Evolutionary conservation across 2,113 vertebrate species (phyloP), one percentile per base, ranked within the genome.

Genomic region (Proteles cristata): DNA sequence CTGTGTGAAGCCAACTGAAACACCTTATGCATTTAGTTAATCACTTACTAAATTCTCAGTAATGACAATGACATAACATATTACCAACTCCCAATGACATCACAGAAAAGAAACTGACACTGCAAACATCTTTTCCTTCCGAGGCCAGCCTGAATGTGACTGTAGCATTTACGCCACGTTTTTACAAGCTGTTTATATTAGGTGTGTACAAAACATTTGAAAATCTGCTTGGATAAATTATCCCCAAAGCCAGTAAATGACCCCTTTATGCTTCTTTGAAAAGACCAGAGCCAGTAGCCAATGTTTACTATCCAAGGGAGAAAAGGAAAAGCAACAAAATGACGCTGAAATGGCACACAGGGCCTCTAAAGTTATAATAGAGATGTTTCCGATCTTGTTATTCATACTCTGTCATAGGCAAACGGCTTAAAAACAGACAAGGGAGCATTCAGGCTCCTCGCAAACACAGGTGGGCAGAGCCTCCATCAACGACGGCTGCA

Each of bases 361-460:
- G 69, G 48, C 66, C 79, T 96, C 48, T 76, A 90, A 77, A 81
- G 84, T 89, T 97, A 65, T 25, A 68, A 96, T 10, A 97, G 83
- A 97, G 85, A 96, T 50, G 7, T 61, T 97, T 96, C 88, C 55
- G 15, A 86, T 98, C 81, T 97, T 98, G 79, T 94, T 98, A 98
- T 97, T 98, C 96, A 96, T 85, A 85, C 2, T 48, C 15, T 94
- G 93, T 93, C 80, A 1, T 0, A 66, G 91, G n/a, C 28, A 98
- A 98, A 98, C 16, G 28, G 58, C 74, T 97, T 90, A 96, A 98
- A 98, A 97, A 93, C 21, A 97, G 63, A 11, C 80, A 97, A 97
- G 93, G 90, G 79, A 98, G 61, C 45, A 68, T 90, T 98, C 97
- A 88, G 31, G 65, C 90, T 94, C 86, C 96, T 93, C 82, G 91